Percentiles rank a stretch among this genome's conserved stretches.
Evolutionary conservation across 2,113 vertebrate genomes (phyloP).

Genomic region (Anarhynchus alexandrinus): DNA sequence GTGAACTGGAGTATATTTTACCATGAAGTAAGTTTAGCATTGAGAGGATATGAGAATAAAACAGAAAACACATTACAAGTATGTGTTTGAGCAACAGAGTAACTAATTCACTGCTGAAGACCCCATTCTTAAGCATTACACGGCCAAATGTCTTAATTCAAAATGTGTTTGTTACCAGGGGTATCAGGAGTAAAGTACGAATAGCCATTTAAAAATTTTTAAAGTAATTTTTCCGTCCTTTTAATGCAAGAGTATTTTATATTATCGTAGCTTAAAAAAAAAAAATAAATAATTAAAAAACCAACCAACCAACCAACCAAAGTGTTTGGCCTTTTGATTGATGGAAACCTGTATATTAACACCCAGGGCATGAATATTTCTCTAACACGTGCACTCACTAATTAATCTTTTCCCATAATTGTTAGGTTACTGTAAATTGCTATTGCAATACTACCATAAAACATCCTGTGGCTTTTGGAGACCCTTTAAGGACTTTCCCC

Average conservation of each 20-base stretch:
- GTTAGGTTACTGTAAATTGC: neutral
- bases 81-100: neutral
- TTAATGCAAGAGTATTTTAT: neutral
- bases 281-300: too few species aligned
- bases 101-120: neutral
- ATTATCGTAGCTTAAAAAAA: neutral
- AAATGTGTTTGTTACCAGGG: slow-evolving; percentile 10
- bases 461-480: neutral
- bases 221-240: neutral
- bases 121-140: neutral
- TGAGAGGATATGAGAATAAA: neutral
- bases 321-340: slow-evolving; percentile 9
- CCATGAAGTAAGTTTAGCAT: neutral
- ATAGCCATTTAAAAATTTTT: neutral
- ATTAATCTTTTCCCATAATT: neutral
- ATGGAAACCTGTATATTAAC: slow-evolving; percentile 18
- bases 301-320: neutral
- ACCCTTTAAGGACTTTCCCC: neutral
- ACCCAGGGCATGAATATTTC: slow-evolving; percentile 10
- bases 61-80: neutral
- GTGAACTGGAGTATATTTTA: neutral
- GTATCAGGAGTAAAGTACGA: slow-evolving; percentile 4
- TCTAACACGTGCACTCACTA: slow-evolving; percentile 28
- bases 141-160: neutral
- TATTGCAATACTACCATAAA: neutral